A percentile compares a stretch with the other conserved stretches of the same genome.
These are phyloP conservation scores for Rhagonycha fulva DNA, from an alignment of 2,888 invertebrate genomes.

Conservation along the genomic window DNA sequence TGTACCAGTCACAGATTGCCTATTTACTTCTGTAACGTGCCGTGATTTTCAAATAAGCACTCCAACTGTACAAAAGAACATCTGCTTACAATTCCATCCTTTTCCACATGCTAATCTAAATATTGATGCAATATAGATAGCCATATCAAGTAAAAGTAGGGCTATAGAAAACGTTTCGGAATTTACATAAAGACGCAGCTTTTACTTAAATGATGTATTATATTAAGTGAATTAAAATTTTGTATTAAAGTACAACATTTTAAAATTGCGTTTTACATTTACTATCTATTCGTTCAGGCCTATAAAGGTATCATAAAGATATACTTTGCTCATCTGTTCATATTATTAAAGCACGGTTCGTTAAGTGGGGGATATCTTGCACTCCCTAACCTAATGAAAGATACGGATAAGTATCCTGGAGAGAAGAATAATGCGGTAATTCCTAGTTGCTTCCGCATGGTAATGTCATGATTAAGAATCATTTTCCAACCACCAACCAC, in stretches of 20 bases:
- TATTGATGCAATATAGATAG: constrained; percentile 20
- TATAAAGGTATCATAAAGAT: background rate
- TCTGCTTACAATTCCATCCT: constrained; percentile 26
- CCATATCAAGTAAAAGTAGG: constrained; percentile 10
- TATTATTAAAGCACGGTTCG: background rate
- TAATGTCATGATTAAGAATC: background rate
- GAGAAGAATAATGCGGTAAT: background rate
- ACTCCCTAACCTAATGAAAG: background rate
- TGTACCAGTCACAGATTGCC: constrained; percentile 44
- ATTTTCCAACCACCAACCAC: background rate
- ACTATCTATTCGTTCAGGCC: background rate
- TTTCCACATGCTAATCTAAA: constrained; percentile 22
- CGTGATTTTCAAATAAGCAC: constrained; percentile 36
- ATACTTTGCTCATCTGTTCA: background rate
- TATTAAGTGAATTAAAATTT: background rate
- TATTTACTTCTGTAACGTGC: constrained; percentile 44
- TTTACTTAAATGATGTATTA: background rate
- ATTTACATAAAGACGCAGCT: constrained; percentile 2
- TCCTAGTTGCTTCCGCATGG: background rate
- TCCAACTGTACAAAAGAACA: constrained; percentile 22
- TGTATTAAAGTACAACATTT: background rate
- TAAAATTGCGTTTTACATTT: background rate
- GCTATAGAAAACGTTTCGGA: constrained; percentile 6
- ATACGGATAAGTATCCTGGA: background rate
- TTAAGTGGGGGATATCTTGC: background rate